A percentile compares a stretch with the other conserved stretches of the same genome.
phyloP scores from a whole-genome alignment of 2,888 invertebrate species.

The Cerastoderma edule region DNA sequence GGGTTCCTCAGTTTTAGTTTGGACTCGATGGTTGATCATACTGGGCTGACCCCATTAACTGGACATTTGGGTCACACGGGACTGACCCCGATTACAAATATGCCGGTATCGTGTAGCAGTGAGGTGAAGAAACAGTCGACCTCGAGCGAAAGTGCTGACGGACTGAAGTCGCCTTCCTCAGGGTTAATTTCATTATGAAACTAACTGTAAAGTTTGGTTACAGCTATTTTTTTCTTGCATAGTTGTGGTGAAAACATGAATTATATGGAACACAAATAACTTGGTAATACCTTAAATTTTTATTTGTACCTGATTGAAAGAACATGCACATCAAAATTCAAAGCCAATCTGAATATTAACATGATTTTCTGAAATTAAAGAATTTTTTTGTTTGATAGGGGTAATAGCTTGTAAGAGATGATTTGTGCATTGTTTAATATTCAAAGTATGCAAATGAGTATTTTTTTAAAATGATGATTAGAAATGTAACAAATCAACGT shows the following conservation, averaged over 20 bases:
- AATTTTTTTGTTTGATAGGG: too few species aligned
- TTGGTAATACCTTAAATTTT: too few species aligned
- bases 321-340: too few species aligned
- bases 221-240: not conserved
- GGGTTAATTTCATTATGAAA: conserved; percentile 53
- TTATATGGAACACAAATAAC: not conserved
- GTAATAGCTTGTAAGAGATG: too few species aligned
- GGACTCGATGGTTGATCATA: conserved; percentile 96
- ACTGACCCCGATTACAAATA: conserved; percentile 61
- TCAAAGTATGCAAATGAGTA: too few species aligned
- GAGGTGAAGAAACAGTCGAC: conserved; percentile 85
- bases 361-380: too few species aligned
- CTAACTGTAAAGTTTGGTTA: not conserved
- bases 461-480: too few species aligned
- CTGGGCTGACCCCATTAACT: conserved; percentile 91
- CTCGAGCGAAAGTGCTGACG: conserved; percentile 48
- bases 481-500: too few species aligned
- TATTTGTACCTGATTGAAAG: too few species aligned
- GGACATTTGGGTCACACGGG: conserved; percentile 56
- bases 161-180: conserved; percentile 51
- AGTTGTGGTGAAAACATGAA: not conserved
- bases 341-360: too few species aligned
- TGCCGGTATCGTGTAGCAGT: conserved; percentile 87
- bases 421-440: too few species aligned
- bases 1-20: conserved; percentile 92